A percentile compares a stretch with the other conserved stretches of the same genome.
phyloP scores from a whole-genome alignment of 2,113 vertebrate genomes.

The Salvelinus fontinalis region DNA sequence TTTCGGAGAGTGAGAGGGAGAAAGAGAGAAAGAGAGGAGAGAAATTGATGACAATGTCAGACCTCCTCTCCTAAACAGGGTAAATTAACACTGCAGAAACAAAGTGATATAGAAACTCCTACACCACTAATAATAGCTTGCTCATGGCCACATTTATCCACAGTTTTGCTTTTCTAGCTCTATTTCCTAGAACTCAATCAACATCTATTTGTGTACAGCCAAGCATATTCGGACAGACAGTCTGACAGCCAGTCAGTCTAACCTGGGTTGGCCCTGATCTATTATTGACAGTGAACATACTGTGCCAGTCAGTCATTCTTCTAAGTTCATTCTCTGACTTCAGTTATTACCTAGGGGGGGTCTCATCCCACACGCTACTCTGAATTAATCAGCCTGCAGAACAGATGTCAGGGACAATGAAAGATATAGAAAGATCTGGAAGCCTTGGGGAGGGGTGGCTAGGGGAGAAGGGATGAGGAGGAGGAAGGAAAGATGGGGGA shows the following conservation, averaged over 20 bases:
- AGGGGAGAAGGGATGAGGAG: conserved; percentile 9
- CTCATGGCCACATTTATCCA: too few relatives aligned
- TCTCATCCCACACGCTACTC: conserved; percentile 67
- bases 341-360: conserved; percentile 42
- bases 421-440: conserved; percentile 43
- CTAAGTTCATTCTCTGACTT: conserved; percentile 20
- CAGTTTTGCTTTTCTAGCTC: too few relatives aligned
- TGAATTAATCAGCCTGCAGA: conserved; percentile 74
- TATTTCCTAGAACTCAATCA: too few relatives aligned
- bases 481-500: conserved; percentile 14
- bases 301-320: neutral
- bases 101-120: too few relatives aligned
- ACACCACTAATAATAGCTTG: too few relatives aligned
- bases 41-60: neutral
- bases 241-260: too few relatives aligned
- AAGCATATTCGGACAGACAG: too few relatives aligned
- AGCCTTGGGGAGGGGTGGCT: conserved; percentile 54
- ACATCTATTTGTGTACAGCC: too few relatives aligned
- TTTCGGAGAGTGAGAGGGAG: neutral
- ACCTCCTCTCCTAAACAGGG: neutral
- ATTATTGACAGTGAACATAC: neutral
- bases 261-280: too few relatives aligned
- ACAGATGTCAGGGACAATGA: conserved; percentile 75
- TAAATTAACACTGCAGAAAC: too few relatives aligned
- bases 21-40: neutral